Percentiles rank a stretch among this genome's conserved stretches.
Evolutionary conservation across 1,140 invertebrate species (phyloP).

Genomic region (Lutraria rhynchaena): DNA sequence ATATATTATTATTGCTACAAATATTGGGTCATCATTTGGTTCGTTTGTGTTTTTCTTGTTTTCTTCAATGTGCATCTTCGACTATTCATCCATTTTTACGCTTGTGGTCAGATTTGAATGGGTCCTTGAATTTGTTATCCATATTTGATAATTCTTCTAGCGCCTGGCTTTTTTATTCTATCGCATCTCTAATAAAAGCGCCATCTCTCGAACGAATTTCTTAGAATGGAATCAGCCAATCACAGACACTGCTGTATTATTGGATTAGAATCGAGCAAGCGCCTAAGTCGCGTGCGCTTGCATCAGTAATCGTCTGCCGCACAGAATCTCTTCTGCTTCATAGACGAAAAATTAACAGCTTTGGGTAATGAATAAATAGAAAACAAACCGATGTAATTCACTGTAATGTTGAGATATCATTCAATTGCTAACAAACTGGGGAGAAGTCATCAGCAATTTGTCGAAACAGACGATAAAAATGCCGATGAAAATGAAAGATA

Average conservation of each 20-base stretch:
- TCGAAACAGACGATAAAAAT: constrained; percentile 50
- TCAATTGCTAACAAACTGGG: constrained; percentile 56
- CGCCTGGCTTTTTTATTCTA: too few relatives aligned
- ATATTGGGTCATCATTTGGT: too few relatives aligned
- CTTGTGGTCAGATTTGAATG: too few relatives aligned
- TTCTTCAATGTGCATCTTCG: too few relatives aligned
- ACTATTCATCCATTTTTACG: too few relatives aligned
- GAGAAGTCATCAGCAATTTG: constrained; percentile 56
- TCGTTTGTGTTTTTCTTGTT: too few relatives aligned
- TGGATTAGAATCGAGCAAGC: constrained; percentile 47
- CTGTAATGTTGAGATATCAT: constrained; percentile 60
- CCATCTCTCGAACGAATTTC: too few relatives aligned
- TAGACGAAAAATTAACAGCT: constrained; percentile 59
- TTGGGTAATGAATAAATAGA: constrained; percentile 60
- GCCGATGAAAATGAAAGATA: constrained; percentile 53
- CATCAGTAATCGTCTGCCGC: constrained; percentile 47
- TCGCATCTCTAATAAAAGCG: too few relatives aligned
- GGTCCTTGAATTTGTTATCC: too few relatives aligned
- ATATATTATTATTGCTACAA: too few relatives aligned
- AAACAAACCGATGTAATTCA: constrained; percentile 59
- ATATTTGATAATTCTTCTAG: too few relatives aligned
- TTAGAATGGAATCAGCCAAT: constrained; percentile 34
- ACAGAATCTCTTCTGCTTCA: constrained; percentile 49
- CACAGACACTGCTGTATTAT: constrained; percentile 34
- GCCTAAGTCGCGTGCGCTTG: constrained; percentile 54